Evolutionary conservation across 2,888 invertebrate genomes (phyloP).

Genomic region (Drosophila paranaensis): DNA sequence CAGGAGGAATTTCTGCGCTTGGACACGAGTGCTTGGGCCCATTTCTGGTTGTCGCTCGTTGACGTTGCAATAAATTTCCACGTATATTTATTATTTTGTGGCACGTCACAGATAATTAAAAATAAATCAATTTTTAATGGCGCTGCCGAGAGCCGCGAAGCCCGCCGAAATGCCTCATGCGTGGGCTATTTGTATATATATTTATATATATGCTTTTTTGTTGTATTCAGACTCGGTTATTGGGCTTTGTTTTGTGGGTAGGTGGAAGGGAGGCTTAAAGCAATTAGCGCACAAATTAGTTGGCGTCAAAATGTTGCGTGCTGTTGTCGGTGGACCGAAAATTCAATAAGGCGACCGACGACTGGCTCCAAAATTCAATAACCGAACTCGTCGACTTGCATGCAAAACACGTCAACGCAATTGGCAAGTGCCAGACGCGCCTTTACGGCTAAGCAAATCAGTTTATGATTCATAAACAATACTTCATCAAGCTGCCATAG

Average conservation of each 20-base stretch:
- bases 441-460: slow-evolving; percentile 67
- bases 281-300: slow-evolving; percentile 69
- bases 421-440: slow-evolving; percentile 57
- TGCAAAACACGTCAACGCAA: slow-evolving; percentile 67
- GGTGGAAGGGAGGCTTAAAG: slow-evolving; percentile 38
- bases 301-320: slow-evolving; percentile 63
- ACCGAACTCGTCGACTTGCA: slow-evolving; percentile 36
- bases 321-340: slow-evolving; percentile 40
- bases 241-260: slow-evolving; percentile 17
- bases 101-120: slow-evolving; percentile 83
- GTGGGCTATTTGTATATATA: slow-evolving; percentile 5
- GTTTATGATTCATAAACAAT: slow-evolving; percentile 78
- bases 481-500: slow-evolving; percentile 70
- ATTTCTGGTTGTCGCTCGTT: slow-evolving; percentile 66
- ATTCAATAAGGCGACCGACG: slow-evolving; percentile 54
- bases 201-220: not conserved
- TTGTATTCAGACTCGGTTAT: slow-evolving; percentile 2
- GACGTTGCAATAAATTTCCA: slow-evolving; percentile 78
- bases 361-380: slow-evolving; percentile 48
- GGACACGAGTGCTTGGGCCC: slow-evolving; percentile 49
- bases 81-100: slow-evolving; percentile 81
- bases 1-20: slow-evolving; percentile 27
- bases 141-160: slow-evolving; percentile 32
- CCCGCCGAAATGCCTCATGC: slow-evolving; percentile 20
- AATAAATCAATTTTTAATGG: slow-evolving; percentile 82